Evolutionary conservation across 2,113 vertebrate genomes (phyloP), one percentile per base, ranked within the genome.

Genomic region (Halcyon senegalensis): DNA sequence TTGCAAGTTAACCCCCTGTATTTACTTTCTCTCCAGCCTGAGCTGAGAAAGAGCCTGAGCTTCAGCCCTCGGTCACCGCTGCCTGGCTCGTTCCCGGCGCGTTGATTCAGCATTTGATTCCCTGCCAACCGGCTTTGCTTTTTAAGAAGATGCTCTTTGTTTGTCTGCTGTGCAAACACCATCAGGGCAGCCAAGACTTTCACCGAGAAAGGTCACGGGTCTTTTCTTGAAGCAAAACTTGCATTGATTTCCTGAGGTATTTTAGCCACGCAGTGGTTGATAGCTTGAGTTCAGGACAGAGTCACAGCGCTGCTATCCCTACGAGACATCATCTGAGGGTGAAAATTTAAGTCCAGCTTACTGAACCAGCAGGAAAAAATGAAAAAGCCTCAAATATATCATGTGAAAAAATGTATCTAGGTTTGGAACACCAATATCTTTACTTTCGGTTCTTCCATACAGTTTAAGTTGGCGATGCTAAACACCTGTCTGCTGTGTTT

Each of bases 131-230:
- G 19, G 31, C 72, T 94, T 74, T 11, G 3, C 93, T 90, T 77
- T 91, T 90, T 73, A 87, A 91, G 92, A 93, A 91, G 95, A 89
- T 83, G 87, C 67, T 94, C 59, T 69, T 91, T 80, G 81, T 91
- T 75, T 87, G 89, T 82, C 87, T 76, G 2, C 95, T 81, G 69
- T 73, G 86, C 84, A 94, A 94, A 92, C 89, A 68, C 41, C 66
- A 15, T 5, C 3, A 0, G 53, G 78, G 84, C 7, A 0, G 93
- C 89, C 82, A 87, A 80, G 69, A 73, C 92, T 92, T 87, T 78
- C 95, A 64, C 85, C 88, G 82, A 10, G 41, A 91, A 88, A 90
- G 86, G 87, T 91, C 87, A 84, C 0, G 69, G 76, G n/a, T 20
- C 58, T 75, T 68, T 72, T 48, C 73, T n/a, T 28, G 19, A 75